These are phyloP conservation scores for Pelecanus crispus DNA, from an alignment of 2,113 vertebrate genomes.

Conservation along the genomic window DNA sequence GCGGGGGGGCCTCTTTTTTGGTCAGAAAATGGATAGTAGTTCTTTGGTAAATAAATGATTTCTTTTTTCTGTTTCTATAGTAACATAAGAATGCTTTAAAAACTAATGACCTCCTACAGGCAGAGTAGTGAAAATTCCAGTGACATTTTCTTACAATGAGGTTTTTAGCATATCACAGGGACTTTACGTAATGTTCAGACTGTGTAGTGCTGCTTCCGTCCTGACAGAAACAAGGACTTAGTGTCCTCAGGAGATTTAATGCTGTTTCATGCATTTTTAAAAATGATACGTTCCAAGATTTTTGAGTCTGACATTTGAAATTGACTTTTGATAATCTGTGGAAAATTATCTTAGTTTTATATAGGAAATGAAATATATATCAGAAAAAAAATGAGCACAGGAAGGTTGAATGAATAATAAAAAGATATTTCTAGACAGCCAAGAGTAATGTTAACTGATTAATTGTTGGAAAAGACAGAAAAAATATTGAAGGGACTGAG, in stretches of 20 bases:
- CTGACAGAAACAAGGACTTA: conserved; percentile 53
- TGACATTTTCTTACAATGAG: conserved; percentile 73
- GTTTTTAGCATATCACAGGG: conserved; percentile 51
- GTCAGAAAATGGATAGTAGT: background rate
- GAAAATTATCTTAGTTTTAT: conserved; percentile 14
- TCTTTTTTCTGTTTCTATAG: conserved; percentile 51
- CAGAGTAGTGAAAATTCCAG: conserved; percentile 50
- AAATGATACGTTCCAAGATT: conserved; percentile 36
- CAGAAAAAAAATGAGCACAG: background rate
- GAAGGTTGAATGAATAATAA: background rate
- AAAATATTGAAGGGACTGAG: background rate
- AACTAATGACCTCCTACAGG: conserved; percentile 59
- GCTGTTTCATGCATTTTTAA: conserved; percentile 66
- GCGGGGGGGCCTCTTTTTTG: background rate
- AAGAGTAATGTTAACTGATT: background rate
- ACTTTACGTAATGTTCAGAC: conserved; percentile 42
- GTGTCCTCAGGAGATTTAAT: conserved; percentile 56
- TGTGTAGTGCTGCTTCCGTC: background rate
- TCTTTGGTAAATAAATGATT: background rate
- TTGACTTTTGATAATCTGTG: conserved; percentile 4
- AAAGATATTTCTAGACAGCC: background rate
- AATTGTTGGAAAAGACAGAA: background rate
- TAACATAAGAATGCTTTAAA: conserved; percentile 50
- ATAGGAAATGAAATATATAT: background rate
- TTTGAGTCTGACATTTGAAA: conserved; percentile 60